Evolutionary conservation across 2,113 vertebrate species (phyloP).

Genomic region (rat (Rattus norvegicus)): GRCr8 NC_086029.1:44380001-44380500

Average conservation of each 20-base stretch:
- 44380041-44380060: neutral
- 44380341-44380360: neutral
- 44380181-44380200: neutral
- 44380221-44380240: neutral
- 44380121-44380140: neutral
- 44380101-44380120: neutral
- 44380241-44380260: constrained; percentile 1
- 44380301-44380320: constrained; percentile 13
- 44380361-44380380: neutral
- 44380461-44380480: constrained; percentile 27
- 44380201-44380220: neutral
- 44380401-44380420: neutral
- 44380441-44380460: constrained; percentile 5
- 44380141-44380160: neutral
- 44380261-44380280: neutral
- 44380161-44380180: neutral
- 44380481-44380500: neutral
- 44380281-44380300: neutral
- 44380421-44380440: constrained; percentile 10
- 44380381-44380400: neutral
- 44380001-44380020: neutral
- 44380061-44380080: neutral
- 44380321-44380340: neutral
- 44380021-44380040: neutral
- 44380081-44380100: neutral